Conservation (phyloP, 2,888 invertebrate genomes). For the Volucella inflata region DNA sequence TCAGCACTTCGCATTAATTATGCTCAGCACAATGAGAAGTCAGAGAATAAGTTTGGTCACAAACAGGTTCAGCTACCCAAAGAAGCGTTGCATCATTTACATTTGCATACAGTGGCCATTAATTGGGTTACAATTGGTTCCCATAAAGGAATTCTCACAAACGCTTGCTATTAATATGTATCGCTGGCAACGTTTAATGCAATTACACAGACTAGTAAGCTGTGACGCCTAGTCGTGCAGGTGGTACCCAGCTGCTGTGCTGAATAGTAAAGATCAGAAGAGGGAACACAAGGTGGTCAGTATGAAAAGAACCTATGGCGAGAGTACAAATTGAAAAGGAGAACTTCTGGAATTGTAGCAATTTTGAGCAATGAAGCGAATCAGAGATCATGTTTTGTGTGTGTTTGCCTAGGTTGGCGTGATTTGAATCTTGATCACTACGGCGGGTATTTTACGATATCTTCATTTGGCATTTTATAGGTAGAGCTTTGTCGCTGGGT, state of each 20-base stretch:
- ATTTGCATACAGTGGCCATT: slow-evolving; percentile 59
- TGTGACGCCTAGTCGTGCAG: slow-evolving; percentile 1
- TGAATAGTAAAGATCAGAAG: slow-evolving; percentile 48
- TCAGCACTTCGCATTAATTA: slow-evolving; percentile 45
- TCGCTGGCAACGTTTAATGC: slow-evolving; percentile 22
- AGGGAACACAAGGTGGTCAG: neutral
- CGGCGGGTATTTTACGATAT: slow-evolving; percentile 60
- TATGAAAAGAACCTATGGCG: slow-evolving; percentile 13
- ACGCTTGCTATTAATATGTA: slow-evolving; percentile 14
- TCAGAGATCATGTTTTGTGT: slow-evolving; percentile 20
- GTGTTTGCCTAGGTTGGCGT: slow-evolving; percentile 40
- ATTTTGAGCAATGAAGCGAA: slow-evolving; percentile 16
- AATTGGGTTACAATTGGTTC: slow-evolving; percentile 67
- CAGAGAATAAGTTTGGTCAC: slow-evolving; percentile 44
- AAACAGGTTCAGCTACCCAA: slow-evolving; percentile 41
- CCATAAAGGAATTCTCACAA: slow-evolving; percentile 35
- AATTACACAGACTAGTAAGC: slow-evolving; percentile 47
- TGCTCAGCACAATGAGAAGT: slow-evolving; percentile 25
- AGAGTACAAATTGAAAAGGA: slow-evolving; percentile 33
- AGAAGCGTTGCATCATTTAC: slow-evolving; percentile 45
- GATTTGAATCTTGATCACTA: slow-evolving; percentile 41
- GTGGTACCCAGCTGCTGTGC: slow-evolving; percentile 25
- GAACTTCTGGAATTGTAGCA: slow-evolving; percentile 28
- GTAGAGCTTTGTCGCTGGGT: slow-evolving; percentile 38
- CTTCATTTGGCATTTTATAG: slow-evolving; percentile 57